Evolutionary conservation across 2,888 invertebrate genomes (phyloP), one percentile per base, ranked within the genome.

Genomic region (Hydroisotoma schaefferi): DNA sequence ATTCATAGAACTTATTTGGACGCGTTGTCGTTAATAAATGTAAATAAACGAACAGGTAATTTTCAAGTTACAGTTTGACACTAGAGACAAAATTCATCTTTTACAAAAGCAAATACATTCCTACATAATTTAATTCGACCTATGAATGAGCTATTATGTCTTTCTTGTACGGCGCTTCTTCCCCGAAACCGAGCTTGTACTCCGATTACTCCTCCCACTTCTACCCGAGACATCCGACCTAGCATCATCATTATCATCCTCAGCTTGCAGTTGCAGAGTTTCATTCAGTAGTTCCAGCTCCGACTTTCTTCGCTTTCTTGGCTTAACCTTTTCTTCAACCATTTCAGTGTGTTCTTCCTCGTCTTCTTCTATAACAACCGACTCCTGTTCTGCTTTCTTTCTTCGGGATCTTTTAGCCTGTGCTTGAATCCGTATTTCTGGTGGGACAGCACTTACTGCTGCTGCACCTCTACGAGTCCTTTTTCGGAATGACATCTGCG

Each of bases 221-320:
- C 46, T 22, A 29, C 29, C 29, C 6, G 55, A 55, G 25, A 55
- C 47, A 47, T 55, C 55, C 4, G 55, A 55, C 47, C 27, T 47
- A 33, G 55, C 46, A 47, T 55, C 55, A 37, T 46, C 55, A 15
- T 55, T 37, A 8, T 28, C 29, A 5, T 22, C 29, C 6, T 4
- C 12, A n/a, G 27, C 40, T 33, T 8, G 33, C 12, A 33, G 33
- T 10, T 33, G 33, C 22, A 8, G 4, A 46, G 46, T 46, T 22
- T 6, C 8, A 4, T 46, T 25, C 5, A 22, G 46, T 22, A 22
- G 22, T 6, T 46, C 46, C 12, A 20, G 46, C 4, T 18, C n/a
- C n/a, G 40, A 40, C n/a, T 40, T 40, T 2, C 25, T 28, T 18
- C 49, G 49, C 20, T 49, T 49, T 49, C 28, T 49, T 25, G 49